Evolutionary conservation across 2,797 vertebrate species (phyloP), one percentile per base, ranked within the genome.

Genomic region (Neosilurus hyrtlii): DNA sequence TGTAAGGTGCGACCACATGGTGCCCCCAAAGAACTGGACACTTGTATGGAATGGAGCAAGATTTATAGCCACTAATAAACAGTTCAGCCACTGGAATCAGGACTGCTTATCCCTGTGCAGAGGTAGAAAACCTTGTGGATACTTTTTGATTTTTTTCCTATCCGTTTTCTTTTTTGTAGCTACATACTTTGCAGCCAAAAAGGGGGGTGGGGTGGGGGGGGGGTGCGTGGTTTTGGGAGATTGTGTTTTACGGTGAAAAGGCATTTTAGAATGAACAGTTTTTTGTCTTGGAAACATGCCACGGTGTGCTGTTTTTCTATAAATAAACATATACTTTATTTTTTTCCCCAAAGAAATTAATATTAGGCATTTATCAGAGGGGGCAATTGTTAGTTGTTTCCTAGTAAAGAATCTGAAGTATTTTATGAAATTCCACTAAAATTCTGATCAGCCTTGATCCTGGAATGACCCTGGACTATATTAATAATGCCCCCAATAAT

Each of bases 31-130:
- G 97, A 99, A 92, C 91, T 96, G 93, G 96, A 98, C 92, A 90
- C 95, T 88, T 96, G 96, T 89, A 93, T 93, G 91, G 96, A 99
- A 92, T 98, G 98, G 97, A 97, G 96, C 92, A 99, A 98, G 89
- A 94, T 97, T 93, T 98, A 96, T 82, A 93, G 96, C 93, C 96
- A 96, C 93, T 98, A 95, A 97, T 76, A 84, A 88, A 88, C 90
- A 89, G 91, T 91, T 89, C 89, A 86, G 89, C 89, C 89, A 80
- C 88, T 88, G 90, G 83, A 82, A 87, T 86, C 86, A n/a, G 85
- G 92, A 93, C 93, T 92, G 91, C 89, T 68, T 49, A 83, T 90
- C 84, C 90, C 87, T 77, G 67, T 82, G 72, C 81, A 85, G 89
- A 90, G 81, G 88, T 86, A 79, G 84, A 86, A 89, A 89, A 88